Evolutionary conservation across 2,888 invertebrate species (phyloP), one percentile per base, ranked within the genome.

Genomic region (Nyleta sp.): DNA sequence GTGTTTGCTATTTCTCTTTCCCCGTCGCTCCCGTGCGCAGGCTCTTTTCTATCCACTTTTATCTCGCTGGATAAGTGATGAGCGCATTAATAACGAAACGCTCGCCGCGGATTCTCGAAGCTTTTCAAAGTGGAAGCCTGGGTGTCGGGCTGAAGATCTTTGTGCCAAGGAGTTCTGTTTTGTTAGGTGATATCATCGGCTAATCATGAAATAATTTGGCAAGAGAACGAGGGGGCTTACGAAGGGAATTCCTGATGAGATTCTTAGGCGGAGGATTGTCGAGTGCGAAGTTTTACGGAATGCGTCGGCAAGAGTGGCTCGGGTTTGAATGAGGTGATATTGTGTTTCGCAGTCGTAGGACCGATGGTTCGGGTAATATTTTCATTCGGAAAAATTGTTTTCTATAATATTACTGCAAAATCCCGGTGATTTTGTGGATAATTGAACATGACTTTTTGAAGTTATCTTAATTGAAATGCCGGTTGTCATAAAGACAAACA

Each of bases 11-110:
- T 70, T 53, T 62, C 71, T 71, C 60, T 60, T 44, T 71, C 31
- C 53, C 57, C 28, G 35, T 70, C 31, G 33, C 57, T 70, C 42
- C 68, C 13, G 59, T 20, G 17, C 53, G 33, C 20, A 42, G 40
- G 17, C 28, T 28, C 60, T 42, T 40, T 67, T 44, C 62, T 53
- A 31, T 57, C 48, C n/a, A 57, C 64, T 53, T 74, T 74, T 50
- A 74, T 67, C 67, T 52, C 22, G 11, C 33, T 33, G 67, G 53
- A 67, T 74, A 59, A 74, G 42, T 67, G 55, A 74, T 65, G 73
- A 73, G 59, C 64, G 44, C 50, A 73, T 73, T 73, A 73, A 59
- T 73, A 65, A 73, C 65, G 52, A 44, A 67, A 67, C 52, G 67
- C 24, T 53, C 22, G 22, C 44, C 28, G 60, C 20, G 44, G 18